A percentile compares a stretch with the other conserved stretches of the same genome.
Evolutionary conservation across 2,888 invertebrate species (phyloP).

Genomic region (Drosophila meridiana): DNA sequence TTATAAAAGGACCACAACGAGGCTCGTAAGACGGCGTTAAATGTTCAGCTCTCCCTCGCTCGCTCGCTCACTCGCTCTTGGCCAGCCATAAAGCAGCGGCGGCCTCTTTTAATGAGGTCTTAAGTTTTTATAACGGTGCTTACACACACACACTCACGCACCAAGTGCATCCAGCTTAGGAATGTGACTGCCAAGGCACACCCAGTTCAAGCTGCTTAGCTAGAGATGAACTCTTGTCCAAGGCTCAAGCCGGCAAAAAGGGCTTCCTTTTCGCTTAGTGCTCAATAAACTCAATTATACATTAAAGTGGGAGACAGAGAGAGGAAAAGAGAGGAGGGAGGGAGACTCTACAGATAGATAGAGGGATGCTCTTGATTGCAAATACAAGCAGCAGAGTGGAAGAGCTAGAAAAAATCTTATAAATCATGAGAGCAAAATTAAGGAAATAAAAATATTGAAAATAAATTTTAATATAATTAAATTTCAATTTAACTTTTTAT

Average conservation of each 20-base stretch:
- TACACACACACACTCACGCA: constrained; percentile 9
- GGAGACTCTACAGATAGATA: neutral
- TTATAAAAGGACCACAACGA: constrained; percentile 57
- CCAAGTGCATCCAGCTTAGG: constrained; percentile 27
- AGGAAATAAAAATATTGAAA: neutral
- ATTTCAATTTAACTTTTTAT: no score
- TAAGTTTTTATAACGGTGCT: constrained; percentile 74
- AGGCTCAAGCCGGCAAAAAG: constrained; percentile 1
- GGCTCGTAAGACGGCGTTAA: constrained; percentile 60
- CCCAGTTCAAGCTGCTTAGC: constrained; percentile 27
- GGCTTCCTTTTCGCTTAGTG: neutral
- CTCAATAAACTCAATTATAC: constrained; percentile 6
- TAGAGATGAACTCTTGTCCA: constrained; percentile 31
- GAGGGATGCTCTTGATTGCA: neutral
- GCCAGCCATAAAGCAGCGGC: constrained; percentile 71
- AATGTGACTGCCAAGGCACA: constrained; percentile 48
- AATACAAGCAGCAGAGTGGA: neutral
- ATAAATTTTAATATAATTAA: neutral
- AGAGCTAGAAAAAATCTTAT: neutral
- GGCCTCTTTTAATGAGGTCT: constrained; percentile 77
- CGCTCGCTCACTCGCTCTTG: constrained; percentile 33
- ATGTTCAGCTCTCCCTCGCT: constrained; percentile 66
- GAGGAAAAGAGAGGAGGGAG: neutral
- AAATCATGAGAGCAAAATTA: neutral
- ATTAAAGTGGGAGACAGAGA: neutral